Base-by-base conservation (phyloP, 1,140 invertebrate species). In the Aricia agestis region DNA sequence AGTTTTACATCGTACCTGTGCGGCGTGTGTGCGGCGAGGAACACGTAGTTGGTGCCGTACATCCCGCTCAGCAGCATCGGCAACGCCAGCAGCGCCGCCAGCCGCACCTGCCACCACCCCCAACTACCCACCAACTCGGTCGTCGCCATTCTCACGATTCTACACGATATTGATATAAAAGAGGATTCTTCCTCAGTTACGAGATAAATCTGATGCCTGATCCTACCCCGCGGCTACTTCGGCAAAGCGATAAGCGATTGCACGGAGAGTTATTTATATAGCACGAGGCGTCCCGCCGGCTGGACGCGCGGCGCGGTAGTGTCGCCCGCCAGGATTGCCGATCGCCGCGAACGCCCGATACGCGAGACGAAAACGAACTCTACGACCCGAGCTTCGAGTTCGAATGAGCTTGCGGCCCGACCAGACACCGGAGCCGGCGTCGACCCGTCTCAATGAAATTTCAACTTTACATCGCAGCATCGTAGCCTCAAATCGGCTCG, bases 21-120 rank as follows among this genome's bases (percentile, higher is more conserved):
- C 3, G 82, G 76, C 9, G 86, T 82, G 36, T 81, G 79, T 0
- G 85, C 87, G 0, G 94, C 93, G 1, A 94, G 93, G 83, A 95
- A 95, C 67, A 94, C 93, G 80, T 94, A 95, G 73, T 93, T 93
- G 72, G 94, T 88, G 18, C 92, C 93, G 78, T 94, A 94, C 69
- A 93, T 89, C 67, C 93, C 94, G 6, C 93, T 92, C 67, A 94
- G 91, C 66, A 93, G 78, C 66, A 94, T 90, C n/a, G 94, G 93
- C 73, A 94, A 71, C 71, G 86, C 86, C 80, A 90, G 84, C 77
- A 90, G 82, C 76, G 73, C 70, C 77, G 86, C 85, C 77, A 89
- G 82, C 69, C 86, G 81, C 77, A 77, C 83, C 80, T 89, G 88
- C 86, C 85, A 88, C 41, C 82, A 72, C 31, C 86, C 85, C 80